Evolutionary conservation across 2,888 invertebrate genomes (phyloP).

Genomic region (Apamea monoglypha): DNA sequence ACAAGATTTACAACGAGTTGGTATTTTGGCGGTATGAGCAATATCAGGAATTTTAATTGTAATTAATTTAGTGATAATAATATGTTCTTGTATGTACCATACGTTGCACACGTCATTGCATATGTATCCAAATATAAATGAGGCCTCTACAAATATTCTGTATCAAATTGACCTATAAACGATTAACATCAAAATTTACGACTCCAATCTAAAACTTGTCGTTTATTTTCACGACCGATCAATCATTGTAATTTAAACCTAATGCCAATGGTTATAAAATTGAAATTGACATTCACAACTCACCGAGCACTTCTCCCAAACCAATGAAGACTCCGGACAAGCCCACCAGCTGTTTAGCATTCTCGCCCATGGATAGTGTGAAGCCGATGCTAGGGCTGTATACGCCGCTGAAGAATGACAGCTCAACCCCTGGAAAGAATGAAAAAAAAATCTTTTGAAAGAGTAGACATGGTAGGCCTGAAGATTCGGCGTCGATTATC

Average conservation of each 20-base stretch:
- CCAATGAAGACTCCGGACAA: slow-evolving; percentile 98
- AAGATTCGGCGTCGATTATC: neutral
- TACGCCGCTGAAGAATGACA: slow-evolving; percentile 99
- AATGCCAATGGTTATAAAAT: neutral
- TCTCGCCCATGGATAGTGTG: slow-evolving; percentile 93
- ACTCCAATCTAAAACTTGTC: neutral
- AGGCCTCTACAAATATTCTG: neutral
- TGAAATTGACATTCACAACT: slow-evolving; percentile 63
- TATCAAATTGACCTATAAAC: neutral
- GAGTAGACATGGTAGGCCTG: neutral
- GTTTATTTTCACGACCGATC: neutral
- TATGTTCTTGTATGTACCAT: neutral
- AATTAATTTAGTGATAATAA: neutral
- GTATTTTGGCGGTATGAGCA: neutral
- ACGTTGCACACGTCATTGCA: neutral
- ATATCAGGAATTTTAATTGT: slow-evolving; percentile 12
- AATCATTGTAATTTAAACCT: slow-evolving; percentile 7
- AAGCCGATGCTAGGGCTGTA: slow-evolving; percentile 98
- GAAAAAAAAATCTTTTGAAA: neutral
- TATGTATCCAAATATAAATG: neutral
- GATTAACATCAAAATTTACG: neutral
- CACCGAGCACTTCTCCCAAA: slow-evolving; percentile 96
- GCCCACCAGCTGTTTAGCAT: slow-evolving; percentile 96
- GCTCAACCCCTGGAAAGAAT: slow-evolving; percentile 93
- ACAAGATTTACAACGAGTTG: neutral